Evolutionary conservation across 2,888 invertebrate species (phyloP).

Genomic region (Drosophila emarginata): DNA sequence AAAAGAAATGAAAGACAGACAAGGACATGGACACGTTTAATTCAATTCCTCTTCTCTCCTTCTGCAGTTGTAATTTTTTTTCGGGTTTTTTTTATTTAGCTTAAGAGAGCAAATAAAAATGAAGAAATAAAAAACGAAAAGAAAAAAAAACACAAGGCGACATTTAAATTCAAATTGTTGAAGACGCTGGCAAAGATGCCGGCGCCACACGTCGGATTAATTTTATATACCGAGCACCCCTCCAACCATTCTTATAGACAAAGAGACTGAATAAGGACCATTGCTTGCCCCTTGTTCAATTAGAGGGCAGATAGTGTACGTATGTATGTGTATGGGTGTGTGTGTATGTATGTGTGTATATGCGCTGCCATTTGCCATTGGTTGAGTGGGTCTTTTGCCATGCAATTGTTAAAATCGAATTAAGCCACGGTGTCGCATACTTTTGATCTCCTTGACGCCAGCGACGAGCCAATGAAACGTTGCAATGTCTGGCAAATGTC

Average conservation of each 20-base stretch:
- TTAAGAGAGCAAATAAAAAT: constrained; percentile 61
- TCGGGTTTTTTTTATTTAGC: constrained; percentile 56
- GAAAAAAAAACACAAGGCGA: constrained; percentile 52
- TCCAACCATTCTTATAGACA: constrained; percentile 36
- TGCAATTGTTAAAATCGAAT: constrained; percentile 78
- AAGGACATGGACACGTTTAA: constrained; percentile 71
- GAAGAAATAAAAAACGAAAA: constrained; percentile 52
- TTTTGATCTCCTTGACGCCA: constrained; percentile 72
- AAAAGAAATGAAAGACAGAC: constrained; percentile 14
- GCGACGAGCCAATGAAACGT: constrained; percentile 71
- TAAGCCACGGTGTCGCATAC: constrained; percentile 78
- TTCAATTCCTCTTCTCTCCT: constrained; percentile 55
- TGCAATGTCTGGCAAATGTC: constrained; percentile 65
- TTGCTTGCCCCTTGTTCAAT: constrained; percentile 57
- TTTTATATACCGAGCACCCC: constrained; percentile 67
- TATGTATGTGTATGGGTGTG: neutral
- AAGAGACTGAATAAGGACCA: constrained; percentile 29
- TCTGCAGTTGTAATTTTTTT: constrained; percentile 8
- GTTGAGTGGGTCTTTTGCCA: constrained; percentile 58
- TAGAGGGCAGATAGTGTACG: constrained; percentile 43
- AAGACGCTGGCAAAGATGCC: constrained; percentile 71
- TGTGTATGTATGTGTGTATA: constrained; percentile 10
- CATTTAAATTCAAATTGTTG: constrained; percentile 77
- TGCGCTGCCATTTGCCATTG: constrained; percentile 59
- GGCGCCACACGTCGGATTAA: constrained; percentile 81